A percentile compares a stretch with the other conserved stretches of the same genome.
phyloP scores from a whole-genome alignment of 2,888 invertebrate genomes.

The Timema cristinae region DNA sequence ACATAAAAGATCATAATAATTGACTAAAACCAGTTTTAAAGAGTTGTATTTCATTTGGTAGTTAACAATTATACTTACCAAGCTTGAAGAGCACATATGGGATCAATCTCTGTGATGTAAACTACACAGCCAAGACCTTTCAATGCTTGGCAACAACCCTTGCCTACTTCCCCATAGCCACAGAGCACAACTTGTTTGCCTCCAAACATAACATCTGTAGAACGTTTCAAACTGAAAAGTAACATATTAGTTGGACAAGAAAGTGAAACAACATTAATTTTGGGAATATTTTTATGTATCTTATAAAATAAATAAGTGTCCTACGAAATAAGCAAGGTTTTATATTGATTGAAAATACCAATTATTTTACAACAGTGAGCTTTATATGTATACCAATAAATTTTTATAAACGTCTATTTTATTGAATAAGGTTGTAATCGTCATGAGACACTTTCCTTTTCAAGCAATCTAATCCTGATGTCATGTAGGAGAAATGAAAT shows the following conservation, averaged over 20 bases:
- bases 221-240: slow-evolving; percentile 69
- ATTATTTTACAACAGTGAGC: background rate
- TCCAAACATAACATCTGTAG: slow-evolving; percentile 96
- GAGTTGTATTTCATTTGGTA: too few relatives aligned
- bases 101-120: slow-evolving; percentile 92
- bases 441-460: too few relatives aligned
- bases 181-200: slow-evolving; percentile 95
- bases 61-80: slow-evolving; percentile 51
- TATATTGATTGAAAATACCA: background rate
- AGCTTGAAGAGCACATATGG: slow-evolving; percentile 95
- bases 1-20: too few relatives aligned
- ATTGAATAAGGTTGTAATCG: too few relatives aligned
- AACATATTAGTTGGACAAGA: slow-evolving; percentile 24
- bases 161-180: slow-evolving; percentile 96
- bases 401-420: too few relatives aligned
- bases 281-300: background rate
- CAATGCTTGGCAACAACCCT: slow-evolving; percentile 92
- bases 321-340: too few relatives aligned
- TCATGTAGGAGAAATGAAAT: too few relatives aligned
- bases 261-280: background rate
- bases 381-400: too few relatives aligned
- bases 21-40: too few relatives aligned
- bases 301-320: background rate
- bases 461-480: too few relatives aligned
- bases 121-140: slow-evolving; percentile 94